Evolutionary conservation across 2,113 vertebrate species (phyloP).

Genomic region (Otocyon megalotis): DNA sequence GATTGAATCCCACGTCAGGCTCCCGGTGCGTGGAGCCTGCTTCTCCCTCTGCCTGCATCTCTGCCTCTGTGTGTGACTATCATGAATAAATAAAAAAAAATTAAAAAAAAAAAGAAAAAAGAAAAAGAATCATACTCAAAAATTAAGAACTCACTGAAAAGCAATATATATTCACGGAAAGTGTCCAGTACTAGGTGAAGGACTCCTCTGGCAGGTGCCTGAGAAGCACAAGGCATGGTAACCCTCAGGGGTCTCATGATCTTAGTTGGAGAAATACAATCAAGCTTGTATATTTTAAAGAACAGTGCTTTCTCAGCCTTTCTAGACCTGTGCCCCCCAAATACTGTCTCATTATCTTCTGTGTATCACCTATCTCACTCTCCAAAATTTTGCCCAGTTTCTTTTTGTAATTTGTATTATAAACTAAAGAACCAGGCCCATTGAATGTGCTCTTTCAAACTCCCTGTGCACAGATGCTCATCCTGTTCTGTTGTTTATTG

Average conservation of each 20-base stretch:
- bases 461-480: no score
- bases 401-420: background rate
- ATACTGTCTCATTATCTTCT: background rate
- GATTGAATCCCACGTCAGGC: no score
- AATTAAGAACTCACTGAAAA: slow-evolving; percentile 13
- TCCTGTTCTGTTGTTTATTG: background rate
- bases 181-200: background rate
- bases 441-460: background rate
- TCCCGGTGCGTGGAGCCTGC: no score
- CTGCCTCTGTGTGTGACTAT: no score
- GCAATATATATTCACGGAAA: background rate
- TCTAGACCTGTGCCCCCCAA: background rate
- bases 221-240: background rate
- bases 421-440: background rate
- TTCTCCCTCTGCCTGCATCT: no score
- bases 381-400: background rate
- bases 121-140: background rate
- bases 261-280: background rate
- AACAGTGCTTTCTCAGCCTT: background rate
- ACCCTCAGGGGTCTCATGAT: background rate
- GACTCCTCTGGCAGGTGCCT: background rate
- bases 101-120: no score
- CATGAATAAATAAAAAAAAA: no score
- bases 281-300: background rate
- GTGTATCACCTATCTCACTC: background rate